Base-by-base conservation (phyloP, 23 tunicate species). In the Ciona savignyi region DNA sequence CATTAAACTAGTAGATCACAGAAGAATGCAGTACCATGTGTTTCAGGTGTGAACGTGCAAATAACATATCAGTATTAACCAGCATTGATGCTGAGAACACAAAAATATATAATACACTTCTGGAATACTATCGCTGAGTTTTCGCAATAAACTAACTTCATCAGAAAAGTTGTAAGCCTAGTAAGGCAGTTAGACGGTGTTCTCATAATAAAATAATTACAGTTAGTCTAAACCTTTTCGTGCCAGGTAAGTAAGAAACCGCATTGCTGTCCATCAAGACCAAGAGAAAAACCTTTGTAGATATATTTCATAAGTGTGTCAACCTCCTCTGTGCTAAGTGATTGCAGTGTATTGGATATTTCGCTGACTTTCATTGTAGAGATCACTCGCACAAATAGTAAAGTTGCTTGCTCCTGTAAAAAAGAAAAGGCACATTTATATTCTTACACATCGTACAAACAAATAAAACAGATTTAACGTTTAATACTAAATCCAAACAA, bases 251-350 rank as follows among this genome's bases (percentile, higher is more conserved):
- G 77, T 48, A 91, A 66, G 35, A 68, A 65, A 23, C 77, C 91
- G 56, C 97, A 91, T 65, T 70, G 79, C 68, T 91, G 97, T 22
- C 96, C 96, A 77, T 95, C 99, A 24, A 75, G 68, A 19, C 85
- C 82, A 73, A 89, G 25, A 0, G 96, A 79, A 74, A 95, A 95
- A 4, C 92, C 88, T 68, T 95, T 95, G 73, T 95, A 95, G 71
- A 95, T 83, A 60, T 95, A 95, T 49, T 95, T 95, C 93, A 85
- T 77, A 28, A 86, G 15, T 2, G 76, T 70, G 66, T 95, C 99
- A 29, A 89, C 2, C 33, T 85, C 86, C 26, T 88, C 96, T 61
- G 61, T 35, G 30, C 71, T 72, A 1, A 88, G 84, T 0, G 78
- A 62, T 2, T 88, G 73, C 21, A 95, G 20, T 1, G 96, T 70